Evolutionary conservation across 1,140 invertebrate genomes (phyloP).

Genomic region (Gonioctena quinquepunctata): DNA sequence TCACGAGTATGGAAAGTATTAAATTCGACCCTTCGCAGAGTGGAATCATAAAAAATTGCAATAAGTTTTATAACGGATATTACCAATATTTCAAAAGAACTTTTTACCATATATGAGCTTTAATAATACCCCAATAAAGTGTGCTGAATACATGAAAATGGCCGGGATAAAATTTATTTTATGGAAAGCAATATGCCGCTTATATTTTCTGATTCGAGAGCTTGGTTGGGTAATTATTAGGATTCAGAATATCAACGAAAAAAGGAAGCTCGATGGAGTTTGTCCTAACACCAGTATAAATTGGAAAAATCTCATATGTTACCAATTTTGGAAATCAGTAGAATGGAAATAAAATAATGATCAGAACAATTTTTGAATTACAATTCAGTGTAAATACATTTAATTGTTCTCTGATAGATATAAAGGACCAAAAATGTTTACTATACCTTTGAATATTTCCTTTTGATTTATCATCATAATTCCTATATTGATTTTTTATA

Average conservation of each 20-base stretch:
- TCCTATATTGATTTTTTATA: too few relatives aligned
- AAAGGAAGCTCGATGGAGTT: too few relatives aligned
- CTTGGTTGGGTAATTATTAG: neutral
- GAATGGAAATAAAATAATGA: too few relatives aligned
- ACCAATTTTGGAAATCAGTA: too few relatives aligned
- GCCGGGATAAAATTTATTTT: conserved; percentile 10
- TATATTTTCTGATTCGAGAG: conserved; percentile 5
- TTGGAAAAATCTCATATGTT: too few relatives aligned
- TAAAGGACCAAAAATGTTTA: too few relatives aligned
- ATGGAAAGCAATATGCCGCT: conserved; percentile 7
- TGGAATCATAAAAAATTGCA: conserved; percentile 11
- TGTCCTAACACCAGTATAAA: too few relatives aligned
- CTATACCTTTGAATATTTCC: too few relatives aligned
- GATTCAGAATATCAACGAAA: neutral
- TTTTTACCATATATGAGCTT: conserved; percentile 8
- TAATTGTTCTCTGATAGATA: too few relatives aligned
- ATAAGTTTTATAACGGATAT: conserved; percentile 14
- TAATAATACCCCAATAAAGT: conserved; percentile 15
- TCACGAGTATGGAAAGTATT: conserved; percentile 4
- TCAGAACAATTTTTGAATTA: too few relatives aligned
- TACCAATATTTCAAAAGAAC: conserved; percentile 8
- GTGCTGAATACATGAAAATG: conserved; percentile 12
- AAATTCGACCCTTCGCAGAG: conserved; percentile 4
- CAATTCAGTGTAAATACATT: too few relatives aligned
- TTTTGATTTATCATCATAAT: too few relatives aligned